Base-by-base conservation (phyloP, 2,888 invertebrate species). In the Tachina grossa region DNA sequence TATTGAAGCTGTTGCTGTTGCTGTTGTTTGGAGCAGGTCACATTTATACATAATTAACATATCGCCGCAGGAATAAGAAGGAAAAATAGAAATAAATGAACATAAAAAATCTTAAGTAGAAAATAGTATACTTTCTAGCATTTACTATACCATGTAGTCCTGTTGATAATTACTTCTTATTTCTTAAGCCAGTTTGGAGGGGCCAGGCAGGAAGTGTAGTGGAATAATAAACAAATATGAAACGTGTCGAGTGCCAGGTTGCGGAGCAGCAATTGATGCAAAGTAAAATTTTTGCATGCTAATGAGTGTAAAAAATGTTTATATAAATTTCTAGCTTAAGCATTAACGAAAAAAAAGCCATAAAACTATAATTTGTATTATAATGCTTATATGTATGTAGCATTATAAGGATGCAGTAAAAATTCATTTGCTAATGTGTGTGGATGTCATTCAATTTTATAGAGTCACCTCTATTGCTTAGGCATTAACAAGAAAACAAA, bases 31-130 rank as follows among this genome's bases (percentile, higher is more conserved):
- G 65, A 81, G 75, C 71, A 57, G 82, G 82, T 82, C 74, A 78
- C 57, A 82, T 79, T 82, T 75, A 78, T 31, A 31, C 31, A 31
- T 82, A 85, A 85, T 85, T 78, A 85, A 82, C 85, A 79, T 79
- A 85, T 75, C 75, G 71, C 78, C 47, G 59, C 65, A 57, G 66
- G 61, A 53, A 72, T 39, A 69, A 75, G 14, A 14, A 63, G 45
- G 59, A 47, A 57, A 49, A 55, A 66, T 11, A 55, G 13, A 59
- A 68, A 68, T 81, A 51, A 66, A 66, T 66, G 66, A 74, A 72
- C 65, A 61, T 16, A 55, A 59, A 72, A 55, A 31, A 43, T 63
- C 43, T 43, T 65, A 75, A 85, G 85, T 79, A 71, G 72, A 79
- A 85, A 82, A 79, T 79, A 85, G 82, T 79, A 69, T 78, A 79